phyloP scores from a whole-genome alignment of 2,797 vertebrate species.

The Cichlasoma orientale region DNA sequence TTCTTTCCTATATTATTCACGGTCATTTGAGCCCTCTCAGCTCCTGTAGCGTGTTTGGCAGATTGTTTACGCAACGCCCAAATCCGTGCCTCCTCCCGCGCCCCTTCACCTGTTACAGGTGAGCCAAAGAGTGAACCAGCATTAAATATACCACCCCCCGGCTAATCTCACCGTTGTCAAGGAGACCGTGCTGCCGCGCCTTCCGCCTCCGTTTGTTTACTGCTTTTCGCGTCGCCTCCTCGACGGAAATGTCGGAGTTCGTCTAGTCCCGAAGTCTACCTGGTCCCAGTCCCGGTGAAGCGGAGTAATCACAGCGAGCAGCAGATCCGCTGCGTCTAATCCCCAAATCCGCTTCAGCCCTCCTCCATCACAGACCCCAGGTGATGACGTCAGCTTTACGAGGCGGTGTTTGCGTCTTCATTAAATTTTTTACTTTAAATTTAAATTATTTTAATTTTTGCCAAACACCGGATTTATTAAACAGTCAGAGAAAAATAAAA shows the following conservation, averaged over 20 bases:
- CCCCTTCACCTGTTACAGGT: neutral
- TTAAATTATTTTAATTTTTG: no score
- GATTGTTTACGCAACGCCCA: no score
- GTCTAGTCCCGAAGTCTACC: neutral
- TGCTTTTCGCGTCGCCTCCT: neutral
- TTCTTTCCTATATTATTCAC: neutral
- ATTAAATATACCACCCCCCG: no score
- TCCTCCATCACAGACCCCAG: neutral
- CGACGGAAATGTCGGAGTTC: neutral
- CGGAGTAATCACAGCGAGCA: neutral
- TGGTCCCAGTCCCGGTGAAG: neutral
- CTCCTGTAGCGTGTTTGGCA: no score
- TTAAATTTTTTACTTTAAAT: no score
- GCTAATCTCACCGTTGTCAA: conserved; percentile 63
- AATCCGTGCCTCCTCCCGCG: neutral
- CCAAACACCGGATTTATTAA: no score
- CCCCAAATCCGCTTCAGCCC: conserved; percentile 59
- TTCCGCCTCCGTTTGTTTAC: neutral
- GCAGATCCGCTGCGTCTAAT: conserved; percentile 43
- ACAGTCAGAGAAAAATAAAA: no score
- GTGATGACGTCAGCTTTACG: conserved; percentile 34
- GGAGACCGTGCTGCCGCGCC: conserved; percentile 50
- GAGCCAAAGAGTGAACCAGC: neutral
- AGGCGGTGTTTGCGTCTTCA: neutral
- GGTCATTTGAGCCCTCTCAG: neutral